phyloP scores from a whole-genome alignment of 2,113 vertebrate species.

The Myotis lucifugus region DNA sequence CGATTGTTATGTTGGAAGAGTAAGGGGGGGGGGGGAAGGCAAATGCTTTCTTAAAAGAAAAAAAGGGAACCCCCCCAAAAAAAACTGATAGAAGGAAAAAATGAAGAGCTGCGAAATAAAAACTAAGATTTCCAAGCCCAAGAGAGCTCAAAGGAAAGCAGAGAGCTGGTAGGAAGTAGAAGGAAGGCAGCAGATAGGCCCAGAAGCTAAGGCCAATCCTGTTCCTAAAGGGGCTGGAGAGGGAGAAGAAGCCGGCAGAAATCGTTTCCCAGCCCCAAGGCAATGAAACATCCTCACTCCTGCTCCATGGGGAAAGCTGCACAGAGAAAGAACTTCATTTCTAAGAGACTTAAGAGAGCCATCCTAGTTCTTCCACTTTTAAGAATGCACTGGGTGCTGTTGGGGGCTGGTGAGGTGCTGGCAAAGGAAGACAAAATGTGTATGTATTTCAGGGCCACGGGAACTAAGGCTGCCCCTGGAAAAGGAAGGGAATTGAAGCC shows the following conservation, averaged over 20 bases:
- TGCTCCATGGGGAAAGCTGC: neutral
- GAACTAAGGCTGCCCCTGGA: slow-evolving; percentile 78
- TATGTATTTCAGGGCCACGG: slow-evolving; percentile 65
- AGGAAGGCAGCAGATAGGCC: slow-evolving; percentile 60
- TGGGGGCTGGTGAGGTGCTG: neutral
- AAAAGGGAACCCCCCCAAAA: neutral
- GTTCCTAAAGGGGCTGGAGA: neutral
- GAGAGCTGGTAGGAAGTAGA: slow-evolving; percentile 53
- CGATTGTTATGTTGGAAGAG: slow-evolving; percentile 83
- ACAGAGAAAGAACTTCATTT: slow-evolving; percentile 45
- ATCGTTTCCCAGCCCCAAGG: slow-evolving; percentile 47
- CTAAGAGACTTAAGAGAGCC: slow-evolving; percentile 43
- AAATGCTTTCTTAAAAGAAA: slow-evolving; percentile 76
- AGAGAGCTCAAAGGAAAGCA: slow-evolving; percentile 64
- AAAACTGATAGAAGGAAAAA: slow-evolving; percentile 59
- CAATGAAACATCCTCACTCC: slow-evolving; percentile 52
- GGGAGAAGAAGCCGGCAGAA: neutral
- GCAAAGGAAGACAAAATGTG: slow-evolving; percentile 25
- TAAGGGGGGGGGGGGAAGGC: slow-evolving; percentile 61
- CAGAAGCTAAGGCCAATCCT: slow-evolving; percentile 65
- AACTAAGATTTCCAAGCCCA: slow-evolving; percentile 52
- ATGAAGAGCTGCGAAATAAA: slow-evolving; percentile 45
- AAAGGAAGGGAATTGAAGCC: slow-evolving; percentile 62
- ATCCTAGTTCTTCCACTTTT: slow-evolving; percentile 56
- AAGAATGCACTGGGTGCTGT: slow-evolving; percentile 29